Base-by-base conservation (phyloP, 2,113 vertebrate genomes). In the Carassius carassius region DNA sequence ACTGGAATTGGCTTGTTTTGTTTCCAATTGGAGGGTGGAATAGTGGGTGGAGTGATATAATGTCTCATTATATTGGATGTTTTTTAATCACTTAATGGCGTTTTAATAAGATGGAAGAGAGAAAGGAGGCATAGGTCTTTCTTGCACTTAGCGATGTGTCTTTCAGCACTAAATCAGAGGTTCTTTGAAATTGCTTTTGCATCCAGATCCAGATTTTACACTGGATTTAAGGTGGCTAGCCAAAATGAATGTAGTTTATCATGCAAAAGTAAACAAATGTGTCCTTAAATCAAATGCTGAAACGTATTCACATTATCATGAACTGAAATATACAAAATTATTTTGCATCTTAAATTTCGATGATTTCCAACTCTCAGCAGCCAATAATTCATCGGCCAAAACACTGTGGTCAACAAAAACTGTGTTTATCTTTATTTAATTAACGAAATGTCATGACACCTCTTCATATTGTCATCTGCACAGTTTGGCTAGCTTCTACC, bases 1-100 rank as follows among this genome's bases (percentile, higher is more conserved):
- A 25, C 32, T 79, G 35, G 49, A 47, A 37, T 79, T 51, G 49
- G 13, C 49, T 16, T 79, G 13, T 78, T 78, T 62, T 78, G 47
- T 49, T 49, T 4, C 17, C 10, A 11, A 35, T 78, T 58, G 8
- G 51, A 58, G 29, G 51, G 25, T n/a, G 13, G 23, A 29, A 29
- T 75, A 13, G 13, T 41, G 54, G 56, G n/a, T 79, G 12, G n/a
- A 63, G 77, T 29, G 54, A 32, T 60, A 0, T 3, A 9, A n/a
- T 60, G 21, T 25, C 21, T 25, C 3, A 23, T 41, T n/a, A 4
- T 41, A n/a, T 41, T 13, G n/a, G 32, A 72, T 72, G 35, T 41
- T 73, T 47, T n/a, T 73, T 73, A 23, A 73, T 44, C 37, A 73
- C 37, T 47, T 6, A 74, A 47, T 49, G 12, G 41, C 21, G 47